phyloP scores from a whole-genome alignment of 2,113 vertebrate genomes.

The Parotia lawesii region DNA sequence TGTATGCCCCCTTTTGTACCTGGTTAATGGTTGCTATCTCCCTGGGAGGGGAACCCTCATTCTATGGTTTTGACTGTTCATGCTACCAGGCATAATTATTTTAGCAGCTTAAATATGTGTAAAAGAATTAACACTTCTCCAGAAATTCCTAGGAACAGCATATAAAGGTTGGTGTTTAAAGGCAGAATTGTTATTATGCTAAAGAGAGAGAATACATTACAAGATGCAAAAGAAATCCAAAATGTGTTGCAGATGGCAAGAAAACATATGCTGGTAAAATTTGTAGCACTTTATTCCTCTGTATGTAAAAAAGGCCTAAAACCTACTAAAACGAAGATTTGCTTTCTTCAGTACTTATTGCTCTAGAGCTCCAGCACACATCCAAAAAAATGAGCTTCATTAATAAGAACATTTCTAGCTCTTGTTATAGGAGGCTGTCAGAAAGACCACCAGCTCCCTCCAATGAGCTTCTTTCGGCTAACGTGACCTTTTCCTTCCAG shows the following conservation, averaged over 20 bases:
- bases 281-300: not conserved
- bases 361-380: not conserved
- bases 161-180: constrained; percentile 19
- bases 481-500: constrained; percentile 10
- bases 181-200: constrained; percentile 4
- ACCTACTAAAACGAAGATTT: not conserved
- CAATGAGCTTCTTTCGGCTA: not conserved
- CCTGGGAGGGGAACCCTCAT: constrained; percentile 10
- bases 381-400: not conserved
- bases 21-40: constrained; percentile 42
- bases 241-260: constrained; percentile 6
- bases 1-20: constrained; percentile 15
- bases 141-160: not conserved
- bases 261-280: constrained; percentile 9
- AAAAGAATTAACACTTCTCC: constrained; percentile 30
- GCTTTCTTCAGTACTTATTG: not conserved
- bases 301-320: not conserved
- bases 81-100: constrained; percentile 9
- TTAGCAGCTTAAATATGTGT: constrained; percentile 15
- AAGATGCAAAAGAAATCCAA: constrained; percentile 21
- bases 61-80: not conserved
- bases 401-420: not conserved
- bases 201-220: constrained; percentile 15
- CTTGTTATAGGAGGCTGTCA: not conserved
- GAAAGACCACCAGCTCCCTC: not conserved